Evolutionary conservation across 2,888 invertebrate species (phyloP), one percentile per base, ranked within the genome.

Genomic region (Nematopogon swammerdamellus): DNA sequence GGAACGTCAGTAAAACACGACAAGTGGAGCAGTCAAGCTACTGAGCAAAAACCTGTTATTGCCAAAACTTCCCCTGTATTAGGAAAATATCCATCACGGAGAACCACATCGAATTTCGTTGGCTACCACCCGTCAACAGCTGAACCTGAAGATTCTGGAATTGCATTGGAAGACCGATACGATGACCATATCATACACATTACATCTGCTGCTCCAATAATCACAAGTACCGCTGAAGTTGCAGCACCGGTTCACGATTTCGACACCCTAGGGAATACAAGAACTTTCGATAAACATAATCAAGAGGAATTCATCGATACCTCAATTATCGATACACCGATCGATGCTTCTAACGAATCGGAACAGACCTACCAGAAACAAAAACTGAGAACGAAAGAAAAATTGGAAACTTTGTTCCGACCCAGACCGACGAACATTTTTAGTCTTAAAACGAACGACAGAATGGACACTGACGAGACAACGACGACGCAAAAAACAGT

Each of bases 1-100:
- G 77, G 79, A 18, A 77, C 77, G 19, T 77, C 79, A n/a, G 66
- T 74, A 1, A 79, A 76, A 50, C 75, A 76, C 50, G 77, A 77
- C 53, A 74, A 67, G 58, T 77, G 77, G 72, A 71, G 62, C 51
- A 25, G 36, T 44, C 54, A 36, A 55, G 51, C 42, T 48, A 18
- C n/a, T 17, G 19, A 16, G 14, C 19, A 19, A 70, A 63, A 51
- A 62, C 59, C 48, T 60, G 57, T 14, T 8, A 14, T 36, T 14
- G 36, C 3, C 11, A 36, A 36, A 36, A 14, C 36, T 3, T 8
- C 36, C 53, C 58, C 61, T 25, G 53, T 58, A 47, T 17, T 59
- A 25, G 57, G 58, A 2, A 62, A 60, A 55, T 57, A 55, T 47
- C 56, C 60, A 29, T 54, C 64, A 30, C 64, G 76, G 56, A 65